Percentiles rank a stretch among this genome's conserved stretches.
These are phyloP conservation scores for Choloepus didactylus DNA, from an alignment of 2,797 vertebrate species.

Conservation along the genomic window DNA sequence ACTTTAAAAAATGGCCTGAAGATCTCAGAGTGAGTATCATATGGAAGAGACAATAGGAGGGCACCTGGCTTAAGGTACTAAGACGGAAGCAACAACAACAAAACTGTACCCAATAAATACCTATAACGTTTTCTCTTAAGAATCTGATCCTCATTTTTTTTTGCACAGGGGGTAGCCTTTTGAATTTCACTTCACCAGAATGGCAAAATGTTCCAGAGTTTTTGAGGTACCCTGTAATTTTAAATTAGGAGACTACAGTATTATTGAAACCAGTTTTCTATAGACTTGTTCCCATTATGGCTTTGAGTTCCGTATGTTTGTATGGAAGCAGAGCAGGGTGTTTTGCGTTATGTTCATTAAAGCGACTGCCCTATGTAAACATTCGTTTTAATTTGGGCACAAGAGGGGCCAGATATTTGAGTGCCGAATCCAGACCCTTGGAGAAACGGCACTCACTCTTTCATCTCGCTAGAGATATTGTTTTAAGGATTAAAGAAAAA, in stretches of 20 bases:
- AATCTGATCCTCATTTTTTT: neutral
- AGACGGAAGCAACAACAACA: neutral
- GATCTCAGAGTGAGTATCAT: neutral
- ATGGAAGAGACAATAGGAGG: constrained; percentile 22
- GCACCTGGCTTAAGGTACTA: neutral
- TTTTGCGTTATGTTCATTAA: neutral
- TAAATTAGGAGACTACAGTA: constrained; percentile 18
- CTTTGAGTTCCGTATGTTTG: neutral
- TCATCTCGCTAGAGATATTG: neutral
- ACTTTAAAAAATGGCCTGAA: constrained; percentile 66
- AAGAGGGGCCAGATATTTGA: constrained; percentile 7
- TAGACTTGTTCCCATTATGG: neutral
- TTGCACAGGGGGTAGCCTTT: neutral
- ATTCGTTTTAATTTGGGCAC: constrained; percentile 8
- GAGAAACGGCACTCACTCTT: neutral
- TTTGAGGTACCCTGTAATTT: constrained; percentile 20
- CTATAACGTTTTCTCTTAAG: neutral
- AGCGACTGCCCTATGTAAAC: constrained; percentile 9
- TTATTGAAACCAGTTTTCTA: neutral
- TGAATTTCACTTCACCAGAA: constrained; percentile 46
- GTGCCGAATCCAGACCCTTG: neutral
- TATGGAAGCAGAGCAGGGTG: neutral
- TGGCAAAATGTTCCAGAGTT: neutral
- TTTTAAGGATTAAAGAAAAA: constrained; percentile 9
- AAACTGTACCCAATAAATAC: neutral